Percentiles rank a stretch among this genome's conserved stretches.
Conservation (phyloP, 2,113 vertebrate genomes). For the Protomyctophum bolini region DNA sequence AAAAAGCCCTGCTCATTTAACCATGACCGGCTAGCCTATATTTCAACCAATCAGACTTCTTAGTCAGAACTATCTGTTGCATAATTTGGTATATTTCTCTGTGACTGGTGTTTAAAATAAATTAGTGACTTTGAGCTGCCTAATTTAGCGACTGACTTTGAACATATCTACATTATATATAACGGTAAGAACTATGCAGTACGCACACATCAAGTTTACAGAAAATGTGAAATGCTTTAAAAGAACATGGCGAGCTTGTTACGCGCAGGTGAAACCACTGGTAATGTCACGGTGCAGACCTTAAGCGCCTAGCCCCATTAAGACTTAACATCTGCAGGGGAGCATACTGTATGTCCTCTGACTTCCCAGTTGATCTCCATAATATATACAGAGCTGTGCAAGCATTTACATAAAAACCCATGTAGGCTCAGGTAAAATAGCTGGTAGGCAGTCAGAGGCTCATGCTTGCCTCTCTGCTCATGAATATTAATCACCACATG, state of each 20-base stretch:
- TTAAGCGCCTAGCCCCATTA: constrained; percentile 37
- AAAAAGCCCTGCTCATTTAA: too few relatives aligned
- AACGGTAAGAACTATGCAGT: background rate
- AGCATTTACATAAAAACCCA: constrained; percentile 60
- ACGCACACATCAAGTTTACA: constrained; percentile 10
- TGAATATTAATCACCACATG: constrained; percentile 64
- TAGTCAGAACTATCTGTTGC: too few relatives aligned
- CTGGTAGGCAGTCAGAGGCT: constrained; percentile 39
- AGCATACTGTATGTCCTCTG: constrained; percentile 49
- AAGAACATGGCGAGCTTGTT: constrained; percentile 33
- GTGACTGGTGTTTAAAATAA: background rate
- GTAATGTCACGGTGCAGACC: constrained; percentile 44
- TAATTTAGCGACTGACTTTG: background rate
- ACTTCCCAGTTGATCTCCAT: constrained; percentile 53
- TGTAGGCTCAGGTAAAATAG: constrained; percentile 57
- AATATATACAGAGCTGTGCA: constrained; percentile 56
- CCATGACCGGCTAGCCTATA: too few relatives aligned
- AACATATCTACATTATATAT: background rate
- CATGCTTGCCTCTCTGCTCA: constrained; percentile 34
- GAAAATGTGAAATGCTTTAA: constrained; percentile 22
- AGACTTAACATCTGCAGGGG: constrained; percentile 41
- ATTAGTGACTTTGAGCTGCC: constrained; percentile 1
- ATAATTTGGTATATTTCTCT: too few relatives aligned
- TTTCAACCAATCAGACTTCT: too few relatives aligned
- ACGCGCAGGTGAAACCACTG: constrained; percentile 19